phyloP scores from a whole-genome alignment of 2,888 invertebrate species.

The Netelia inedita region DNA sequence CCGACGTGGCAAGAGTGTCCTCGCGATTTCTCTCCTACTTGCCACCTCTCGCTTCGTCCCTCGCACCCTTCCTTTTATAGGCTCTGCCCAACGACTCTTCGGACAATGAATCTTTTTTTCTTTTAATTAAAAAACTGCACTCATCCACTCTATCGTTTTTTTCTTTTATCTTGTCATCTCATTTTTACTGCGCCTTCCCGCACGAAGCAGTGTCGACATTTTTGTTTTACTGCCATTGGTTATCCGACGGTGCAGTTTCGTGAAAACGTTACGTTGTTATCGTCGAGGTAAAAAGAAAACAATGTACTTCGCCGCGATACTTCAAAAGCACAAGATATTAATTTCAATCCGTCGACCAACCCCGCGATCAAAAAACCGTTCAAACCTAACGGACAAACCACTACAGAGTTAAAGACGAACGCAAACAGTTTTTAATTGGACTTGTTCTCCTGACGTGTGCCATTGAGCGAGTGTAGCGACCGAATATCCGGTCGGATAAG shows the following conservation, averaged over 20 bases:
- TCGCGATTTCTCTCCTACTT: slow-evolving; percentile 51
- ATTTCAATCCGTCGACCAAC: background rate
- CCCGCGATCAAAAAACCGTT: background rate
- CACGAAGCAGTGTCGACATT: too few relatives aligned
- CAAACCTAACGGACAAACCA: background rate
- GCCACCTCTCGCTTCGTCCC: slow-evolving; percentile 6
- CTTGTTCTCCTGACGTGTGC: background rate
- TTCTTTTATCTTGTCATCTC: too few relatives aligned
- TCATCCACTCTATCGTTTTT: background rate
- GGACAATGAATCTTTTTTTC: slow-evolving; percentile 39
- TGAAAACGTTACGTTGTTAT: too few relatives aligned
- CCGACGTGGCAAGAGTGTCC: slow-evolving; percentile 55
- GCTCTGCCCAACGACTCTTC: slow-evolving; percentile 6
- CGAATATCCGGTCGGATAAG: background rate
- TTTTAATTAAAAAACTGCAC: background rate
- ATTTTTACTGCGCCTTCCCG: too few relatives aligned
- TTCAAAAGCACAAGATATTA: too few relatives aligned
- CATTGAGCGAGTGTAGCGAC: background rate
- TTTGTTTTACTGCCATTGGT: too few relatives aligned
- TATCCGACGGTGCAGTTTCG: background rate
- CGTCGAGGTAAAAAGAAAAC: too few relatives aligned
- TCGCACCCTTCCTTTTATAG: background rate
- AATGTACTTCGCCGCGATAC: too few relatives aligned
- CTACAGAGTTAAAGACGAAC: background rate
- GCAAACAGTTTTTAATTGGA: background rate